These are phyloP conservation scores for Pampus argenteus DNA, from an alignment of 2,797 vertebrate species.

Conservation along the genomic window DNA sequence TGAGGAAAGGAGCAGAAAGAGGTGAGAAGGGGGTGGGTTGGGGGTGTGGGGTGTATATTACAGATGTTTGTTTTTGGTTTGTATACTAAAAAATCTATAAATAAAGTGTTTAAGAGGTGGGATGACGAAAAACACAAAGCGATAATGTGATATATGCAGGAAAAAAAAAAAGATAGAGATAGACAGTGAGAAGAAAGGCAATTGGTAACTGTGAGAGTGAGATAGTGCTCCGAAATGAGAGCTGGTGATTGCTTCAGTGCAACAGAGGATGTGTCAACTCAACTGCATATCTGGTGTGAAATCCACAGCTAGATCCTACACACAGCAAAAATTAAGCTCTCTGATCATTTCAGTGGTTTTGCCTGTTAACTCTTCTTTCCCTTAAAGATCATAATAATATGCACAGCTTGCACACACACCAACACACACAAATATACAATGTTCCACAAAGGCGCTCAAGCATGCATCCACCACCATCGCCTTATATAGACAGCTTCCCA, in stretches of 20 bases:
- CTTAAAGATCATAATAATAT: conserved; percentile 54
- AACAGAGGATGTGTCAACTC: conserved; percentile 63
- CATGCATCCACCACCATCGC: conserved; percentile 13
- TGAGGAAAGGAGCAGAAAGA: conserved; percentile 7
- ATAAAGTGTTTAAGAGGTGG: no score
- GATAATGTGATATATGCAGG: conserved; percentile 13
- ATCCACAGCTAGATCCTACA: conserved; percentile 53
- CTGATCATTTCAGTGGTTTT: conserved; percentile 67
- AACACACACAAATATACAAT: conserved; percentile 28
- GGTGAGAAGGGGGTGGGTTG: conserved; percentile 9
- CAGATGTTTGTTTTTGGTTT: no score
- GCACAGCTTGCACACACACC: conserved; percentile 14
- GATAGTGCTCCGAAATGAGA: conserved; percentile 60
- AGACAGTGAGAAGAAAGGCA: conserved; percentile 46
- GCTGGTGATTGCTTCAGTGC: conserved; percentile 51
- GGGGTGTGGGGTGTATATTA: no score
- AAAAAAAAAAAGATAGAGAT: conserved; percentile 17
- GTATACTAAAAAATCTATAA: no score
- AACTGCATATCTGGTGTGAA: conserved; percentile 45
- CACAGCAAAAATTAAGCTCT: conserved; percentile 50
- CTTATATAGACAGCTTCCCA: conserved; percentile 8
- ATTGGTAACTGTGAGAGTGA: conserved; percentile 56
- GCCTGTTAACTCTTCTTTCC: conserved; percentile 56
- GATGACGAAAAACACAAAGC: not conserved
- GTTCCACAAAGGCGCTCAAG: conserved; percentile 15